Evolutionary conservation across 2,797 vertebrate genomes (phyloP).

Genomic region (Phataginus tricuspis): DNA sequence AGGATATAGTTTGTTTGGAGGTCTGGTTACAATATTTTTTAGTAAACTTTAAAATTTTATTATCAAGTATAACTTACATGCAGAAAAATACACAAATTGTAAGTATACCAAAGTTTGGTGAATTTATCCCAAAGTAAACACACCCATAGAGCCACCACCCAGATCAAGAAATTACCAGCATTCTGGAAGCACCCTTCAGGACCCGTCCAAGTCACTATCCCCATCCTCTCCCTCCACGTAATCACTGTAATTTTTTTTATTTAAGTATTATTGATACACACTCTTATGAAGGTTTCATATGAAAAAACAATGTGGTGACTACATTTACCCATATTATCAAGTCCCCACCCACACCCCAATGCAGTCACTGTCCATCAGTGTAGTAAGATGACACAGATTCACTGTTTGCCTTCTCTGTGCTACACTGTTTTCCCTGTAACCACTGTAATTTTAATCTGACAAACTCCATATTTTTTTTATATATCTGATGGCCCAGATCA

Average conservation of each 20-base stretch:
- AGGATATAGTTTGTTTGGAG: constrained; percentile 7
- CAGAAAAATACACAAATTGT: constrained; percentile 19
- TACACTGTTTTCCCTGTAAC: no score
- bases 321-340: no score
- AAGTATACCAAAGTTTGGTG: neutral
- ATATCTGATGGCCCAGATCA: constrained; percentile 78
- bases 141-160: neutral
- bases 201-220: neutral
- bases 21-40: neutral
- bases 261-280: no score
- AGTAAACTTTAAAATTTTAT: neutral
- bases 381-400: no score
- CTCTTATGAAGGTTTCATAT: no score
- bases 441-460: constrained; percentile 59
- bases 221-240: constrained; percentile 40
- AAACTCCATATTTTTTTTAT: constrained; percentile 73
- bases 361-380: no score
- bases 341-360: no score
- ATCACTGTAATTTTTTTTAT: constrained; percentile 34
- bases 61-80: neutral
- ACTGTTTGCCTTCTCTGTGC: no score
- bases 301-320: no score
- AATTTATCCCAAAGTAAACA: constrained; percentile 53
- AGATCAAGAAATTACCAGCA: neutral
- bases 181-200: constrained; percentile 65